Conservation (phyloP, 2,888 invertebrate genomes). For the Incurvaria masculella region DNA sequence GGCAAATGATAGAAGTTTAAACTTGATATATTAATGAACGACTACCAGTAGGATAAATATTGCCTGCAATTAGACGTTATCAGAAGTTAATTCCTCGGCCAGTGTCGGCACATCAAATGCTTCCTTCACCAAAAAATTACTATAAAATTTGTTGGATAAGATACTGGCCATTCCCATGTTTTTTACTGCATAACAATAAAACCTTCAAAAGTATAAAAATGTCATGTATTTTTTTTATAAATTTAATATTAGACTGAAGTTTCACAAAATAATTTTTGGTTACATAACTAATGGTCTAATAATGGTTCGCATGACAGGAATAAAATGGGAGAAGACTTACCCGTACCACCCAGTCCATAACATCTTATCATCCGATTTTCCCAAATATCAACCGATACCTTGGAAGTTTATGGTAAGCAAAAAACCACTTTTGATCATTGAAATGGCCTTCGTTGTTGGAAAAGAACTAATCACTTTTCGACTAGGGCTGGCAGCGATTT, state of each 20-base stretch:
- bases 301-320: conserved; percentile 34
- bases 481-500: too few species aligned
- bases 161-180: too few species aligned
- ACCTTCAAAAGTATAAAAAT: background rate
- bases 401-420: conserved; percentile 52
- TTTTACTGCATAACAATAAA: background rate
- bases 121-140: too few species aligned
- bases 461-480: too few species aligned
- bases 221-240: background rate
- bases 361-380: conserved; percentile 55
- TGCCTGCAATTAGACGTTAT: conserved; percentile 9
- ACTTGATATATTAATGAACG: conserved; percentile 44
- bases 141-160: too few species aligned
- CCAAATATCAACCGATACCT: conserved; percentile 46
- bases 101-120: too few species aligned
- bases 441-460: too few species aligned
- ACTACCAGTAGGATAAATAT: conserved; percentile 24
- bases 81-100: background rate
- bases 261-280: background rate
- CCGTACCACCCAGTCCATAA: conserved; percentile 47
- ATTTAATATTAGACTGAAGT: background rate
- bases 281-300: conserved; percentile 9
- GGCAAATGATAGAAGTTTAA: conserved; percentile 18
- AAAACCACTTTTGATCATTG: too few species aligned
- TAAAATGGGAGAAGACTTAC: conserved; percentile 51